phyloP scores from a whole-genome alignment of 30 jellyfish, hydroid and myxozoan species.

The Aurelia aurita complex sp. Pacific region DNA sequence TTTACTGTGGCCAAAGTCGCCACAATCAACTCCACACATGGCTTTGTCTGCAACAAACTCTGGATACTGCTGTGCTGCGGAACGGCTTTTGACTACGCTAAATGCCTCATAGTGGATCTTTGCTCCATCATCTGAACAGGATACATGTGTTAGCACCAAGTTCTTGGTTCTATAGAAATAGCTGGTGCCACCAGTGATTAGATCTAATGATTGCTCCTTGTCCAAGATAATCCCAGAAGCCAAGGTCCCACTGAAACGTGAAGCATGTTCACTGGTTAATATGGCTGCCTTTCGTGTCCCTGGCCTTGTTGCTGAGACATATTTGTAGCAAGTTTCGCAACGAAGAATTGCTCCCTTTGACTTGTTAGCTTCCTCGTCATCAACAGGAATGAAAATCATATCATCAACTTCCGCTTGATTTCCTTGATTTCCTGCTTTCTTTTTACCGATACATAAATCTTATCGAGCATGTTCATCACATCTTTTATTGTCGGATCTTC shows the following conservation, averaged over 20 bases:
- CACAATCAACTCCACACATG: slow-evolving; percentile 35
- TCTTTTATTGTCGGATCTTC: too few species aligned
- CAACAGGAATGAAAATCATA: too few species aligned
- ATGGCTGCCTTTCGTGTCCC: slow-evolving; percentile 22
- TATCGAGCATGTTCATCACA: too few species aligned
- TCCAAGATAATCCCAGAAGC: slow-evolving; percentile 9
- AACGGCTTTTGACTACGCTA: slow-evolving; percentile 6
- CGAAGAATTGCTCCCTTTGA: too few species aligned
- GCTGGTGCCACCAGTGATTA: slow-evolving; percentile 21
- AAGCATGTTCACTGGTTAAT: slow-evolving; percentile 23
- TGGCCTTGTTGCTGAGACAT: slow-evolving; percentile 5
- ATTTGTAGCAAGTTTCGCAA: not conserved
- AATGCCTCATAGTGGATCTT: slow-evolving; percentile 25
- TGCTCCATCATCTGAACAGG: slow-evolving; percentile 23
- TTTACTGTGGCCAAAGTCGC: slow-evolving; percentile 37
- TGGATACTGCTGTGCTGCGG: too few species aligned
- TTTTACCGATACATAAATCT: too few species aligned
- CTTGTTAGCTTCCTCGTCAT: too few species aligned
- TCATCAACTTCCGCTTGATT: too few species aligned
- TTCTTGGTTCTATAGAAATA: slow-evolving; percentile 9
- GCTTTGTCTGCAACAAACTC: slow-evolving; percentile 33
- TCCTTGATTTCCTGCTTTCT: too few species aligned
- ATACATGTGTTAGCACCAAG: slow-evolving; percentile 24
- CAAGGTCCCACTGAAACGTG: slow-evolving; percentile 13
- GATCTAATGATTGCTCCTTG: not conserved